Conservation (phyloP, 2,888 invertebrate genomes). For the Sphinx pinastri region DNA sequence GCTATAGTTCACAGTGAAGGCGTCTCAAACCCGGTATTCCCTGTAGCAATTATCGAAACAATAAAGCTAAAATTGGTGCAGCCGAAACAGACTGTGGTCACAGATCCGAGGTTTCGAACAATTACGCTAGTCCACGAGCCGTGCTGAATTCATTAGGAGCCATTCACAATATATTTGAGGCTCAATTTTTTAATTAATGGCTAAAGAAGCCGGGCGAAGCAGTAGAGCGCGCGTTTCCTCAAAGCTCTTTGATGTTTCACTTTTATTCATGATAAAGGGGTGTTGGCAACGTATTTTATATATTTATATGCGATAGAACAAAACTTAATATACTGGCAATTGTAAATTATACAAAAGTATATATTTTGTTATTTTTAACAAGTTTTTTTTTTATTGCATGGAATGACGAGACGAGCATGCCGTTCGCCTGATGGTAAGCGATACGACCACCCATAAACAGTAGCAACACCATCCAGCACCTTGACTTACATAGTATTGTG, state of each 20-base stretch:
- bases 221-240: conserved; percentile 50
- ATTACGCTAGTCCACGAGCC: conserved; percentile 73
- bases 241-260: conserved; percentile 71
- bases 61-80: conserved; percentile 80
- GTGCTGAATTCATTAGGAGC: conserved; percentile 80
- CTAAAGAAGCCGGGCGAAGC: conserved; percentile 45
- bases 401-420: too few relatives aligned
- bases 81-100: conserved; percentile 65
- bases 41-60: conserved; percentile 80
- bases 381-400: too few relatives aligned
- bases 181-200: conserved; percentile 75
- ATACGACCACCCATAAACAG: too few relatives aligned
- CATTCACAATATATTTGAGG: conserved; percentile 79
- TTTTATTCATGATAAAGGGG: conserved; percentile 63
- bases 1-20: conserved; percentile 61
- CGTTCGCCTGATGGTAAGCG: too few relatives aligned
- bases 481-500: too few relatives aligned
- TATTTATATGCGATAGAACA: conserved; percentile 62
- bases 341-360: neutral
- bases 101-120: conserved; percentile 72
- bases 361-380: neutral
- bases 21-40: conserved; percentile 59
- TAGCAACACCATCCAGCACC: too few relatives aligned
- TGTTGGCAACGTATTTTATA: conserved; percentile 67
- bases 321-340: conserved; percentile 51